Conservation (phyloP, 2,113 vertebrate genomes). For the Hemichromis elongatus region DNA sequence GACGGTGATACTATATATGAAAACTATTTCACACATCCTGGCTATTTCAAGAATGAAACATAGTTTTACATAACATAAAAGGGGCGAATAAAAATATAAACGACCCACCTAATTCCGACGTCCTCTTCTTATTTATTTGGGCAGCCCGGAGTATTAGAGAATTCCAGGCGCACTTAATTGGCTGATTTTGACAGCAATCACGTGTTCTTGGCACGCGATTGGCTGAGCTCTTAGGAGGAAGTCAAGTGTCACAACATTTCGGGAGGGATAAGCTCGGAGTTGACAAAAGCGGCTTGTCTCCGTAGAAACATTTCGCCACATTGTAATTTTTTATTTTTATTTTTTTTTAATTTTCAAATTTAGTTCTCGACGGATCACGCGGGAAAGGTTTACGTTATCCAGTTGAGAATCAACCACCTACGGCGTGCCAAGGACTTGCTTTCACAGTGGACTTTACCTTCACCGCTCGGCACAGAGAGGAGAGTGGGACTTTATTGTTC, state of each 20-base stretch:
- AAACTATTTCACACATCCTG: neutral
- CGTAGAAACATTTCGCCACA: constrained; percentile 8
- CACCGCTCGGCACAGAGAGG: constrained; percentile 25
- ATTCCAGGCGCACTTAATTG: constrained; percentile 31
- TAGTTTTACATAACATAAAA: neutral
- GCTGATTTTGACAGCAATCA: constrained; percentile 43
- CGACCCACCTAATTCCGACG: neutral
- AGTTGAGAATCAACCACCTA: neutral
- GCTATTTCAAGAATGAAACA: neutral
- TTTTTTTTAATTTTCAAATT: neutral
- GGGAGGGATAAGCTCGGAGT: constrained; percentile 42
- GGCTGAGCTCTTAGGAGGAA: constrained; percentile 56
- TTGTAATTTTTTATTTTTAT: neutral
- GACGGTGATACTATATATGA: neutral
- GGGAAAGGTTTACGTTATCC: constrained; percentile 5
- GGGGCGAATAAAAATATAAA: neutral
- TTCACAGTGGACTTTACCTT: constrained; percentile 31
- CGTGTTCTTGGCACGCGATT: neutral
- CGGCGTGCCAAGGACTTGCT: constrained; percentile 17
- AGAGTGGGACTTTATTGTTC: constrained; percentile 77
- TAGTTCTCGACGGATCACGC: neutral
- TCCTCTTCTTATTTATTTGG: constrained; percentile 51
- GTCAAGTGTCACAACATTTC: constrained; percentile 64
- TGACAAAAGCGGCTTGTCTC: constrained; percentile 50
- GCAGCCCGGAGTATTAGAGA: neutral